phyloP scores from a whole-genome alignment of 2,113 vertebrate species.

The Pantherophis guttatus region DNA sequence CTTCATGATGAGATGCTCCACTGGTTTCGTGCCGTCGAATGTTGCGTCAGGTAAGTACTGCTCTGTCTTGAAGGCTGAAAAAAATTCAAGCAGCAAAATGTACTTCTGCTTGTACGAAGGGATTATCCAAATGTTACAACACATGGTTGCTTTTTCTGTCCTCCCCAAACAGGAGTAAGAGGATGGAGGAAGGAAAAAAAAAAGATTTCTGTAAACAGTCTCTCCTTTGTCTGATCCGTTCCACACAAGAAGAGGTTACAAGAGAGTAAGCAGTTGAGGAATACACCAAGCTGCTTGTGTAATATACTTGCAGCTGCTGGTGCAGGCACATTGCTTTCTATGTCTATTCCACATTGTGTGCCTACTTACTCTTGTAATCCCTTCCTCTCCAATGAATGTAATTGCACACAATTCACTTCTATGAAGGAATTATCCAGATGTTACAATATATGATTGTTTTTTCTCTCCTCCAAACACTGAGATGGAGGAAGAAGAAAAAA shows the following conservation, averaged over 20 bases:
- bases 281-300: background rate
- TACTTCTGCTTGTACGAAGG: background rate
- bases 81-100: background rate
- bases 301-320: background rate
- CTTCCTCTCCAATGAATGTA: background rate
- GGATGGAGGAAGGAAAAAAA: background rate
- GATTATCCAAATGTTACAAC: background rate
- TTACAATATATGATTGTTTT: background rate
- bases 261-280: background rate
- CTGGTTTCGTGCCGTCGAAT: constrained; percentile 94
- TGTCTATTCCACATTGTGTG: background rate
- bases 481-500: background rate
- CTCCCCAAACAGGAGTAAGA: background rate
- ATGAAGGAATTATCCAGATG: background rate
- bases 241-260: background rate
- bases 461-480: background rate
- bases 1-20: constrained; percentile 95
- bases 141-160: background rate
- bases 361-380: background rate
- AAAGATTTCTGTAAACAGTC: background rate
- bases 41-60: constrained; percentile 88
- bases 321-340: background rate
- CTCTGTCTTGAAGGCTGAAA: background rate
- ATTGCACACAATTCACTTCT: background rate
- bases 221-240: background rate